Base-by-base conservation (phyloP, 2,113 vertebrate species). In the Aptenodytes forsteri region DNA sequence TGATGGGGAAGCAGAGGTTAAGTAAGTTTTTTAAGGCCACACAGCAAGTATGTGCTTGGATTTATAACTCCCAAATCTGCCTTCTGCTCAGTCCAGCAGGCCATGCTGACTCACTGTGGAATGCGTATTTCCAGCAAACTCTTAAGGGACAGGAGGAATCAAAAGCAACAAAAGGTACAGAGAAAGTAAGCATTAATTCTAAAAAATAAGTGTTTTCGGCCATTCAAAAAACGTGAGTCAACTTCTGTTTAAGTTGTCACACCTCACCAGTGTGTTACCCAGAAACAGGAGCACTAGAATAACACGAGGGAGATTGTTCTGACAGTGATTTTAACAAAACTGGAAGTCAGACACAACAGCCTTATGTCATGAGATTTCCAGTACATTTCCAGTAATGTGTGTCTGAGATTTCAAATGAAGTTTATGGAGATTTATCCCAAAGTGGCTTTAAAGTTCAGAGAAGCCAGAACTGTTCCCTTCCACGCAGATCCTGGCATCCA, bases 31-130 rank as follows among this genome's bases (percentile, higher is more conserved):
- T 76, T 62, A 90, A 81, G 90, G 92, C 92, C 93, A 97, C 92
- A 85, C 88, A 96, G 87, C 71, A 94, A 92, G 32, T 88, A 72
- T 85, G 69, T 62, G 25, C 62, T 86, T 90, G 85, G 55, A 88
- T 90, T 94, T 95, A 19, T 62, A 93, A 81, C 76, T 96, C 88
- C 82, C 71, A 81, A 80, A 50, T 90, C 75, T 88, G 75, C 71
- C 67, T 83, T 80, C 78, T 90, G 79, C 90, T 88, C 59, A 32
- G 79, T 85, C 90, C 93, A 92, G 87, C 52, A 96, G 87, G 78
- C 77, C 84, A 46, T 47, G 93, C 85, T 97, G 96, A 97, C 93
- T 97, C 94, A 94, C 88, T 92, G 88, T 75, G 95, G 96, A 95
- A 97, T 92, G 96, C 12, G 0, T 50, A 42, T 80, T 93, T 96